These are phyloP conservation scores for Ephialtes manifestator DNA, from an alignment of 2,888 invertebrate species.

Conservation along the genomic window DNA sequence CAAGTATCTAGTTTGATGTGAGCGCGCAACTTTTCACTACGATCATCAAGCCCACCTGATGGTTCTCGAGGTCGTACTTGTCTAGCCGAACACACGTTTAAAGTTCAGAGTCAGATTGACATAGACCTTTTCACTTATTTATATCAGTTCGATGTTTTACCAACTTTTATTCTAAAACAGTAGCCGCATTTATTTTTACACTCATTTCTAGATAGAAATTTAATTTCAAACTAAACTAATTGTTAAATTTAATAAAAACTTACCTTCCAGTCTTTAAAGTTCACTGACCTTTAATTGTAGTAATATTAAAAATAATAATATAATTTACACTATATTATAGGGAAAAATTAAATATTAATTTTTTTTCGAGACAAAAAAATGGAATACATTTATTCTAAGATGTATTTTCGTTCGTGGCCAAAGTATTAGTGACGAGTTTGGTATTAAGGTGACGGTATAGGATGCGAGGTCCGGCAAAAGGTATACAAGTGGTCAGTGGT, in stretches of 20 bases:
- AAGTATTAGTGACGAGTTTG: constrained; percentile 29
- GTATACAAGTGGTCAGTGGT: constrained; percentile 78
- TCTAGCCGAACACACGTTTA: constrained; percentile 15
- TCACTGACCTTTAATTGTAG: neutral
- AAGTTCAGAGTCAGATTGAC: constrained; percentile 18
- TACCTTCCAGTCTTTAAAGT: neutral
- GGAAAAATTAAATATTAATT: neutral
- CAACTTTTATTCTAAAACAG: neutral
- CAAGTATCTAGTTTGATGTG: constrained; percentile 30
- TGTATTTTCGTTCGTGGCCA: constrained; percentile 38
- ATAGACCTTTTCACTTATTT: constrained; percentile 10
- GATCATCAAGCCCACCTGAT: constrained; percentile 15
- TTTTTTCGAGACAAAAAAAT: neutral
- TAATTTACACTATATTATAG: neutral
- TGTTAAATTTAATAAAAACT: neutral
- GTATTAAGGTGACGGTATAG: constrained; percentile 44
- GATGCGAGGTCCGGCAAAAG: constrained; percentile 54
- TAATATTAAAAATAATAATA: neutral
- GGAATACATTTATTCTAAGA: neutral
- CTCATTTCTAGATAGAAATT: neutral
- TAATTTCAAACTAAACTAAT: neutral
- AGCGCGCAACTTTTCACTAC: constrained; percentile 28
- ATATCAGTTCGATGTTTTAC: neutral
- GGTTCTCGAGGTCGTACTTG: constrained; percentile 50
- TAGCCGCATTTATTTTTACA: neutral